These are phyloP conservation scores for Pristionchus fissidentatus DNA, from an alignment of 2,888 invertebrate genomes.

Conservation along the genomic window DNA sequence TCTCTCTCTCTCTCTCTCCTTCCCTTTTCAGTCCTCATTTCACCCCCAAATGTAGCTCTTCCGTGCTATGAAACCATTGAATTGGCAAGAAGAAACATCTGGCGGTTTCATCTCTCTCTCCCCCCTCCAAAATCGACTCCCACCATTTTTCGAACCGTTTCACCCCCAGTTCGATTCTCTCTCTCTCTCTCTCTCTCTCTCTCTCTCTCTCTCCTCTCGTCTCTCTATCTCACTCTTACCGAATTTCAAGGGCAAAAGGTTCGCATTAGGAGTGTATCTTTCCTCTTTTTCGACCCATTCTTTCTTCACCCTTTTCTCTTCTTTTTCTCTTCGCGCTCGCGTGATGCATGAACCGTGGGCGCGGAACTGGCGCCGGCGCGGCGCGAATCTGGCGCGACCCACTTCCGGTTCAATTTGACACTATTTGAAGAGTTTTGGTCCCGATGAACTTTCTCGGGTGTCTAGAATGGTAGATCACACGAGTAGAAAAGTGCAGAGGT, in stretches of 20 bases:
- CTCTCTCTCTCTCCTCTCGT: background rate
- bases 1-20: background rate
- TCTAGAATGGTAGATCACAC: constrained; percentile 30
- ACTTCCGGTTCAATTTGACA: background rate
- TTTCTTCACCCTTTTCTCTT: background rate
- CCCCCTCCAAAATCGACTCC: background rate
- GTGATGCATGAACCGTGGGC: too few species aligned
- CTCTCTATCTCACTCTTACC: background rate
- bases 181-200: background rate
- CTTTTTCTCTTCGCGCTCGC: background rate
- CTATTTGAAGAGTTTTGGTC: too few species aligned
- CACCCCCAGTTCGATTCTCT: background rate
- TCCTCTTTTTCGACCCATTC: constrained; percentile 43
- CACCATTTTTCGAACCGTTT: constrained; percentile 47
- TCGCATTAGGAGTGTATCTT: constrained; percentile 42
- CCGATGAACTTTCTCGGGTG: too few species aligned
- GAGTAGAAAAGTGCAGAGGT: constrained; percentile 4
- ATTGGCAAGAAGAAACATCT: constrained; percentile 34
- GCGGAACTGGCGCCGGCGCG: too few species aligned
- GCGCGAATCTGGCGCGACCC: too few species aligned
- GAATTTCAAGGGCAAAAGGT: constrained; percentile 47
- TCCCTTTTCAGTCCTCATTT: too few species aligned
- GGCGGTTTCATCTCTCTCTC: background rate
- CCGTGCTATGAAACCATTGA: constrained; percentile 8
- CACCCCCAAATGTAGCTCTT: background rate